Evolutionary conservation across 2,888 invertebrate genomes (phyloP).

Genomic region (Metallyticus violacea): DNA sequence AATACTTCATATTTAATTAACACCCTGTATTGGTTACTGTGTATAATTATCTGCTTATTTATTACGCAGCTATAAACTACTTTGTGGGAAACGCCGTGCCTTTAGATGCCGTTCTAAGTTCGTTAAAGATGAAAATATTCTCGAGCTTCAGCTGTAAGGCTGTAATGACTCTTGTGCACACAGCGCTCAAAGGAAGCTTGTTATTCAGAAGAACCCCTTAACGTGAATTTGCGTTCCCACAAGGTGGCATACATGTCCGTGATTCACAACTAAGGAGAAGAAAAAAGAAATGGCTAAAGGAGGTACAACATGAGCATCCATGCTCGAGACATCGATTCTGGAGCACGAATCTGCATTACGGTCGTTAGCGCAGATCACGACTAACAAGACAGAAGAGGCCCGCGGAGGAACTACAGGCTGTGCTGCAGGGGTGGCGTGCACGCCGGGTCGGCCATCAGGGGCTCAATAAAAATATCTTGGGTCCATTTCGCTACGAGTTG

Average conservation of each 20-base stretch:
- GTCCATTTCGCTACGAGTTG: background rate
- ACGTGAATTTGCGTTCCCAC: background rate
- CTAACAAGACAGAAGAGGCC: too few species aligned
- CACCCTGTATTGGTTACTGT: too few species aligned
- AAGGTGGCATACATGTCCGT: background rate
- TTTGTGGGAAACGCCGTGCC: background rate
- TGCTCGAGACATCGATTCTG: background rate
- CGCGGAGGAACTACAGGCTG: too few species aligned
- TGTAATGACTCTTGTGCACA: background rate
- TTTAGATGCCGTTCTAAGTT: background rate
- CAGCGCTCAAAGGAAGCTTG: background rate
- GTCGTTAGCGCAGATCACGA: background rate
- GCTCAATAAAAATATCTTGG: too few species aligned
- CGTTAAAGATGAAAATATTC: too few species aligned
- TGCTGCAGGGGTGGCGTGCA: background rate
- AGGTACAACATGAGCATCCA: background rate
- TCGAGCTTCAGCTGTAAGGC: background rate
- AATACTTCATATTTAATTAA: too few species aligned
- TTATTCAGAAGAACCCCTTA: background rate
- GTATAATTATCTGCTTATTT: too few species aligned
- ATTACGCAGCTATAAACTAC: too few species aligned
- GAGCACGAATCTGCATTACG: background rate
- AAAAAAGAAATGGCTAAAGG: too few species aligned
- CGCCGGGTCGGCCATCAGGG: too few species aligned
- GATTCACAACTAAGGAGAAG: too few species aligned